These are phyloP conservation scores for Onthophagus sagittarius DNA, from an alignment of 2,888 invertebrate genomes.

Conservation along the genomic window DNA sequence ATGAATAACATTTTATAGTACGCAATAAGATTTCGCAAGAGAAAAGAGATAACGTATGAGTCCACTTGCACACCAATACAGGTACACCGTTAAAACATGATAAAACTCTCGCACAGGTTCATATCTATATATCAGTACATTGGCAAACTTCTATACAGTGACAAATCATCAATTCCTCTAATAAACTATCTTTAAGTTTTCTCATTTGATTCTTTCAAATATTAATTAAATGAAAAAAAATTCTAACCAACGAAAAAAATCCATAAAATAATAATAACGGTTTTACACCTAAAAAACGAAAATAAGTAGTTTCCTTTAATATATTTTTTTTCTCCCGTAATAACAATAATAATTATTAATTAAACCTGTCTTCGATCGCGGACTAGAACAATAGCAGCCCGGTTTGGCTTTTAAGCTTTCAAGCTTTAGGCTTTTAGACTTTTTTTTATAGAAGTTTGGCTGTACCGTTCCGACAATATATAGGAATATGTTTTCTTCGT, in stretches of 20 bases:
- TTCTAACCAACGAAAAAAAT: background rate
- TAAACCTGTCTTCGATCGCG: background rate
- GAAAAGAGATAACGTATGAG: constrained; percentile 37
- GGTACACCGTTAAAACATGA: constrained; percentile 42
- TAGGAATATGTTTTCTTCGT: constrained; percentile 20
- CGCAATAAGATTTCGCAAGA: constrained; percentile 15
- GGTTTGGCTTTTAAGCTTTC: constrained; percentile 14
- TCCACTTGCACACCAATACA: constrained; percentile 42
- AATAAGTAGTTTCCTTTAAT: background rate
- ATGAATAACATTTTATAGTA: background rate
- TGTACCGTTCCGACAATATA: constrained; percentile 25
- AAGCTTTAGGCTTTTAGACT: too few relatives aligned
- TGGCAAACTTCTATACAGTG: constrained; percentile 28
- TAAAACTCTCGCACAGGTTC: constrained; percentile 42
- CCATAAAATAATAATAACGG: background rate
- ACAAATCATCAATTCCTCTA: background rate
- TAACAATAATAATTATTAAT: background rate
- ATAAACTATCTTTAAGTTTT: background rate
- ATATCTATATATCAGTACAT: constrained; percentile 25
- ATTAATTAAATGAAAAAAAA: background rate
- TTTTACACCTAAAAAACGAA: background rate
- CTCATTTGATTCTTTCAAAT: background rate
- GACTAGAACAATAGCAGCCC: background rate
- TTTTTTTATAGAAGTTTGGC: constrained; percentile 31
- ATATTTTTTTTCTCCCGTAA: background rate